Base-by-base conservation (phyloP, 2,113 vertebrate species). In the Dendrocopos noguchii region DNA sequence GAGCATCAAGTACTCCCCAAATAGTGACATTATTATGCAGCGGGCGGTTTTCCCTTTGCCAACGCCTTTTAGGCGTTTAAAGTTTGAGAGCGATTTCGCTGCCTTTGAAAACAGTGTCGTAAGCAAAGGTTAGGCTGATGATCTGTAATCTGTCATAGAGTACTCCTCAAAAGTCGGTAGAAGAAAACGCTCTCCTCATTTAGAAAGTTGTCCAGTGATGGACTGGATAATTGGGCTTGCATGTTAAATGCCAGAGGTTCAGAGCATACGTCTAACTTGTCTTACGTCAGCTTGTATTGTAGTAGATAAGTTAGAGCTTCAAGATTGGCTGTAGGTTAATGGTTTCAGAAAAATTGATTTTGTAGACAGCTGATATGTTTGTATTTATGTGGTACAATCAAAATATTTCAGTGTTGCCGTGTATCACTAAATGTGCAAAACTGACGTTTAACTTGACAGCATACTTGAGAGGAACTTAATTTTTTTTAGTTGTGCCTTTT, bases 71-170 rank as follows among this genome's bases (percentile, higher is more conserved):
- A 56, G 75, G 42, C 42, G 11, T 89, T 87, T 92, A 55, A 91
- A 96, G 77, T 87, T 95, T 52, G 60, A 57, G 31, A 52, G 64
- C 12, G 75, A 52, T 91, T 84, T 91, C 14, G 13, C 56, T 88
- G 94, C 67, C 81, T 92, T 70, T 80, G 80, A 76, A 91, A 93
- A 61, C 74, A 56, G 25, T 16, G 77, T 92, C 9, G 7, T 28
- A 90, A 82, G 91, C 84, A 75, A 90, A 97, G 94, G 84, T 94
- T 95, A 36, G 2, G 9, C 55, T 33, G 80, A 33, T 57, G 73
- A 25, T 57, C 68, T 64, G 59, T n/a, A 39, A 46, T 80, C 88
- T 88, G 60, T 64, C 80, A 66, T 36, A 15, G 72, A 4, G 3
- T 47, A 63, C 33, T 3, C 42, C 64, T 47, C 75, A 12, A n/a